Evolutionary conservation across 2,113 vertebrate species (phyloP).

Genomic region (Hyaena hyaena): DNA sequence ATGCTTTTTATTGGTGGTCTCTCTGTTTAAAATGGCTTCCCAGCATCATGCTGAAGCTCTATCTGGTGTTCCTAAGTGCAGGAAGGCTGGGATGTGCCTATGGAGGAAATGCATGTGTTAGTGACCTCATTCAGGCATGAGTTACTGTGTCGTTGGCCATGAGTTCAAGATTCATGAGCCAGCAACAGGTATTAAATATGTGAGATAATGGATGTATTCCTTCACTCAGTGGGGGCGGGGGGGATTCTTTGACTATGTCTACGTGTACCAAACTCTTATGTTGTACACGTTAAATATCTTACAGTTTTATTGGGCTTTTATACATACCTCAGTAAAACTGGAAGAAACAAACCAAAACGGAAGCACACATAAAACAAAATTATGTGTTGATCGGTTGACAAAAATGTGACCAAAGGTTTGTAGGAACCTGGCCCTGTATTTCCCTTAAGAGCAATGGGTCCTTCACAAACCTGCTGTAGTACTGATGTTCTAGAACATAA

Average conservation of each 20-base stretch:
- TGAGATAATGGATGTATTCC: background rate
- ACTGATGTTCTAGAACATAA: background rate
- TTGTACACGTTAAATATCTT: background rate
- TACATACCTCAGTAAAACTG: background rate
- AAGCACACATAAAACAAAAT: too few species aligned
- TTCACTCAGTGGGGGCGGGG: background rate
- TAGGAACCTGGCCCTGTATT: too few species aligned
- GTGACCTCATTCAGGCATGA: background rate
- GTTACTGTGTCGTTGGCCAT: too few species aligned
- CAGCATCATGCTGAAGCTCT: too few species aligned
- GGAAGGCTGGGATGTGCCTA: background rate
- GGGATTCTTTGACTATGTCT: background rate
- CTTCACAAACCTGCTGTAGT: background rate
- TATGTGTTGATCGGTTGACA: too few species aligned
- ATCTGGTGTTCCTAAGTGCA: background rate
- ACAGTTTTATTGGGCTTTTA: background rate
- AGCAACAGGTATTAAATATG: background rate
- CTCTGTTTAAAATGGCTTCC: background rate
- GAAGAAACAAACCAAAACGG: background rate
- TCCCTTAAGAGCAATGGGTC: background rate
- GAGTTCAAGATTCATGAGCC: background rate
- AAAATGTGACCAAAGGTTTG: too few species aligned
- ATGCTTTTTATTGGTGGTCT: background rate
- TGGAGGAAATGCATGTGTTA: background rate
- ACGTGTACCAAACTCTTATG: background rate